Evolutionary conservation across 2,888 invertebrate genomes (phyloP).

Genomic region (Machimus atricapillus): DNA sequence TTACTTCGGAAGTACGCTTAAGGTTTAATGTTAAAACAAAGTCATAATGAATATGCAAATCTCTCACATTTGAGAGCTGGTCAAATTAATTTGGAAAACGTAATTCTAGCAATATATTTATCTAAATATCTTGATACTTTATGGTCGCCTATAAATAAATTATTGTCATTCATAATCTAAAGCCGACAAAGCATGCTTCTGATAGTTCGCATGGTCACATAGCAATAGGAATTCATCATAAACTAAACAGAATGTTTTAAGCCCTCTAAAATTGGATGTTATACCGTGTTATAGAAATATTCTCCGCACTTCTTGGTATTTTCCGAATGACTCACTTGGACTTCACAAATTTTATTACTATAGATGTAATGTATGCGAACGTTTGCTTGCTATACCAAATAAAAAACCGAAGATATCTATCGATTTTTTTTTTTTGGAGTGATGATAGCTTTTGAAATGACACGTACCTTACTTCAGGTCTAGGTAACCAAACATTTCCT

Average conservation of each 20-base stretch:
- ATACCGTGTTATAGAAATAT: background rate
- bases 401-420: background rate
- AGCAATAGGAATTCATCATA: background rate
- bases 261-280: background rate
- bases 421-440: background rate
- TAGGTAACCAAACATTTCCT: background rate
- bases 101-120: background rate
- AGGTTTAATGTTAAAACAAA: background rate
- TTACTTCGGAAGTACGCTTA: background rate
- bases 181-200: background rate
- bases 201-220: background rate
- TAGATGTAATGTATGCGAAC: too few species aligned
- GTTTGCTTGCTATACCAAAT: background rate
- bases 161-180: background rate
- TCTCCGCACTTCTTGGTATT: background rate
- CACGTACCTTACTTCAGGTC: background rate
- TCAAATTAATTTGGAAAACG: background rate
- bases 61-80: background rate
- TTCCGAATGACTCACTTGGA: background rate
- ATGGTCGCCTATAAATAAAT: background rate
- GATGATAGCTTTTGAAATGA: background rate
- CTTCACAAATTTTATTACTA: background rate
- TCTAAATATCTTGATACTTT: background rate
- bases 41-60: background rate
- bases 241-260: background rate